phyloP scores from a whole-genome alignment of 2,797 vertebrate genomes.

The Champsocephalus gunnari region DNA sequence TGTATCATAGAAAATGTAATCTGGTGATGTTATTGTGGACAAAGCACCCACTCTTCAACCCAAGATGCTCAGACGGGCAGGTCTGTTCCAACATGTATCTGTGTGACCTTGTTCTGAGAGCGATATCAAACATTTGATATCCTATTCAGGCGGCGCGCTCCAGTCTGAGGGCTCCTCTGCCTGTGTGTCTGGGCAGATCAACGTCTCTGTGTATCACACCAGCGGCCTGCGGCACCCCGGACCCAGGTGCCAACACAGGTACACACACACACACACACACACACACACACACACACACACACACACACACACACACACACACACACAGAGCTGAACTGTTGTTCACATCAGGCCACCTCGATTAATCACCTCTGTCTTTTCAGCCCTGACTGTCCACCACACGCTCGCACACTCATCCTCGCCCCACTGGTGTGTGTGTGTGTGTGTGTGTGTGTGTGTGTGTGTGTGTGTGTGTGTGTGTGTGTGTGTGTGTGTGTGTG shows the following conservation, averaged over 20 bases:
- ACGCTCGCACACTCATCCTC: conserved; percentile 52
- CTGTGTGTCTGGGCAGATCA: conserved; percentile 70
- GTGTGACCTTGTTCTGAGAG: background rate
- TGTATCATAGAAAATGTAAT: background rate
- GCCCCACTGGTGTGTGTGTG: conserved; percentile 8
- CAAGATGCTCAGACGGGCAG: background rate
- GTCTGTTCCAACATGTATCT: background rate
- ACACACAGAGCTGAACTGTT: conserved; percentile 51
- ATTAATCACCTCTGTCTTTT: conserved; percentile 72
- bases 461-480: background rate
- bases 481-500: conserved; percentile 33
- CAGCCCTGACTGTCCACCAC: conserved; percentile 56
- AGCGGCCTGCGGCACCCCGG: conserved; percentile 58
- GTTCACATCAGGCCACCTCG: conserved; percentile 59
- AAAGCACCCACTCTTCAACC: background rate
- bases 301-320: conserved; percentile 19
- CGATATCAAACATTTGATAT: background rate
- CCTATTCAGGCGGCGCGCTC: conserved; percentile 43
- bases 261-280: conserved; percentile 12
- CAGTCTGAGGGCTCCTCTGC: conserved; percentile 55
- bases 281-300: conserved; percentile 18
- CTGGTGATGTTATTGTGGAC: background rate
- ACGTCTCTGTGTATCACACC: conserved; percentile 69
- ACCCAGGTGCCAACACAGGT: conserved; percentile 72
- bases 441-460: no score